phyloP scores from a whole-genome alignment of 2,113 vertebrate genomes.

The Oceanodroma tethys region DNA sequence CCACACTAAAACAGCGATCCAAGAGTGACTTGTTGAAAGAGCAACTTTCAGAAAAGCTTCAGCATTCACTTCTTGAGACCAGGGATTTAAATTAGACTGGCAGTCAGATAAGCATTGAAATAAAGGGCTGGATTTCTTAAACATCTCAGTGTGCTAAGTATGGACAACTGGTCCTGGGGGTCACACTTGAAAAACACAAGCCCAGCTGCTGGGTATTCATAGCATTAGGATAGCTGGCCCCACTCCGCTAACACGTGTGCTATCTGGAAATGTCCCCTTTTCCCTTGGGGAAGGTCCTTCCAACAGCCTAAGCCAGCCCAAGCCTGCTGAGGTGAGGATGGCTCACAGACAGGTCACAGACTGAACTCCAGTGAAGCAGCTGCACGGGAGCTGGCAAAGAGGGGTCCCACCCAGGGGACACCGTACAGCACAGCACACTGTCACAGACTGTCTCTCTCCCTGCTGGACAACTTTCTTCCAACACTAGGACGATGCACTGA shows the following conservation, averaged over 20 bases:
- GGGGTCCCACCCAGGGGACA: too few species aligned
- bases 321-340: not conserved
- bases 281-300: not conserved
- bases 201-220: not conserved
- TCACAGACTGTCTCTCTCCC: not conserved
- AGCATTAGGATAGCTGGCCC: not conserved
- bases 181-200: not conserved
- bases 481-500: not conserved
- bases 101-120: not conserved
- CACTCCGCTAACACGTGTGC: fast-evolving
- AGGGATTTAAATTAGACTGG: not conserved
- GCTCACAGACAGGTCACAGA: not conserved
- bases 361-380: not conserved
- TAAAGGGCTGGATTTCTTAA: not conserved
- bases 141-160: not conserved
- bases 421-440: not conserved
- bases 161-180: not conserved
- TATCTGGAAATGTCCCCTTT: not conserved
- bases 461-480: not conserved
- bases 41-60: not conserved
- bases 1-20: not conserved
- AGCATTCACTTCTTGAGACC: not conserved
- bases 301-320: not conserved
- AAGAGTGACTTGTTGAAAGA: not conserved
- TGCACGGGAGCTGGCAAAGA: not conserved